These are phyloP conservation scores for Aspidiotus destructor DNA, from an alignment of 2,888 invertebrate genomes.

Conservation along the genomic window DNA sequence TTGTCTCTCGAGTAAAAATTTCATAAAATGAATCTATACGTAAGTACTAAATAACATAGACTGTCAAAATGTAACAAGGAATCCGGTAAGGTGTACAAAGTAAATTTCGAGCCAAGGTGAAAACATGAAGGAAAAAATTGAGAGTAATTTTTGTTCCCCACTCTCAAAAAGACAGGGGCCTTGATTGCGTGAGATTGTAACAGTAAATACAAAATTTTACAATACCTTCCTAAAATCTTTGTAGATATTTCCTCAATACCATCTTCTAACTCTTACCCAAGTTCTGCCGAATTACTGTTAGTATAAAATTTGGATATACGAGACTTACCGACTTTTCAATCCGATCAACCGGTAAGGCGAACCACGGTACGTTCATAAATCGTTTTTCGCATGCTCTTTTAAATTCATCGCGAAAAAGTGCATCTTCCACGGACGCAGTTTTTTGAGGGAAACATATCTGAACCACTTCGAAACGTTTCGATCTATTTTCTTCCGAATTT, in stretches of 20 bases:
- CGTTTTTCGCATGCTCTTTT: slow-evolving; percentile 31
- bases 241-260: not conserved
- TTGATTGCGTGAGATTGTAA: too few relatives aligned
- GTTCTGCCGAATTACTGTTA: not conserved
- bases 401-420: slow-evolving; percentile 5
- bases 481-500: not conserved
- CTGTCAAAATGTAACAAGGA: too few relatives aligned
- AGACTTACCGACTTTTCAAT: slow-evolving; percentile 56
- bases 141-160: not conserved
- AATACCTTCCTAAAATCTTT: not conserved
- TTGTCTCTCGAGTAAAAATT: not conserved
- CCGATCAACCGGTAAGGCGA: slow-evolving; percentile 59
- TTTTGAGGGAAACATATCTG: slow-evolving; percentile 17
- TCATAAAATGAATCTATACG: not conserved
- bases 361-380: slow-evolving; percentile 48
- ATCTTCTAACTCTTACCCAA: not conserved
- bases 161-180: too few relatives aligned
- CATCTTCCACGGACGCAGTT: not conserved
- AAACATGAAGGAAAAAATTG: not conserved
- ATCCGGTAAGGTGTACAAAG: too few relatives aligned
- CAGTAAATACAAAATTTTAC: too few relatives aligned
- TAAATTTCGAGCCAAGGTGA: too few relatives aligned
- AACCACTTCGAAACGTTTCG: slow-evolving; percentile 17
- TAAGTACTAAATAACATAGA: too few relatives aligned
- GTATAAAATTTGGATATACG: not conserved